Evolutionary conservation across 1,140 invertebrate species (phyloP).

Genomic region (Diorhabda sublineata): DNA sequence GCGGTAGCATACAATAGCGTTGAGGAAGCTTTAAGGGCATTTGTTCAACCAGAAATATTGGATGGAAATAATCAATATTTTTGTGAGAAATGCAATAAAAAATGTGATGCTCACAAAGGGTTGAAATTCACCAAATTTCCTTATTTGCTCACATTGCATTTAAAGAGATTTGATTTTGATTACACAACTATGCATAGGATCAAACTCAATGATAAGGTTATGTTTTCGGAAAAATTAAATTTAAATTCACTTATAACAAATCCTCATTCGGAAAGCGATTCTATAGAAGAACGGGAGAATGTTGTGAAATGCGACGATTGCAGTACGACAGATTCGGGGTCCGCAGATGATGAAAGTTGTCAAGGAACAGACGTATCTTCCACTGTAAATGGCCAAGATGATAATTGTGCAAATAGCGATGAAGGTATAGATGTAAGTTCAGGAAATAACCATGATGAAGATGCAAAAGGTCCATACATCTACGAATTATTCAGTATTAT

Average conservation of each 20-base stretch:
- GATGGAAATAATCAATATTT: constrained; percentile 86
- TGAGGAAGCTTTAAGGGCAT: constrained; percentile 79
- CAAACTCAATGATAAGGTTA: constrained; percentile 87
- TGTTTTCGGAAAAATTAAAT: constrained; percentile 78
- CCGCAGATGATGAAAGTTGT: constrained; percentile 61
- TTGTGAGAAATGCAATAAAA: constrained; percentile 84
- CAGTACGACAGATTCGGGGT: constrained; percentile 67
- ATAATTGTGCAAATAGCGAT: constrained; percentile 53
- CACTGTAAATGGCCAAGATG: constrained; percentile 42
- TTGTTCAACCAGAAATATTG: constrained; percentile 81
- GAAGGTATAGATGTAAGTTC: constrained; percentile 51
- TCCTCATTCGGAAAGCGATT: constrained; percentile 44
- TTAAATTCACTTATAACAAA: constrained; percentile 70
- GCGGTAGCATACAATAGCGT: constrained; percentile 75
- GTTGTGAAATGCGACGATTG: constrained; percentile 59
- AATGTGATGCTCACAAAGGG: constrained; percentile 89
- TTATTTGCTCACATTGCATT: constrained; percentile 81
- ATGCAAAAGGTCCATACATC: constrained; percentile 64
- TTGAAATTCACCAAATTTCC: constrained; percentile 86
- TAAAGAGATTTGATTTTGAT: constrained; percentile 91
- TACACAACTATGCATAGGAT: constrained; percentile 81
- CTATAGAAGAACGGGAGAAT: constrained; percentile 47
- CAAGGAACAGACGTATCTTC: constrained; percentile 48
- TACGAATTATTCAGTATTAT: constrained; percentile 92
- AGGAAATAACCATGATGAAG: constrained; percentile 38